Base-by-base conservation (phyloP, 2,888 invertebrate genomes). In the Oligia fasciuncula region DNA sequence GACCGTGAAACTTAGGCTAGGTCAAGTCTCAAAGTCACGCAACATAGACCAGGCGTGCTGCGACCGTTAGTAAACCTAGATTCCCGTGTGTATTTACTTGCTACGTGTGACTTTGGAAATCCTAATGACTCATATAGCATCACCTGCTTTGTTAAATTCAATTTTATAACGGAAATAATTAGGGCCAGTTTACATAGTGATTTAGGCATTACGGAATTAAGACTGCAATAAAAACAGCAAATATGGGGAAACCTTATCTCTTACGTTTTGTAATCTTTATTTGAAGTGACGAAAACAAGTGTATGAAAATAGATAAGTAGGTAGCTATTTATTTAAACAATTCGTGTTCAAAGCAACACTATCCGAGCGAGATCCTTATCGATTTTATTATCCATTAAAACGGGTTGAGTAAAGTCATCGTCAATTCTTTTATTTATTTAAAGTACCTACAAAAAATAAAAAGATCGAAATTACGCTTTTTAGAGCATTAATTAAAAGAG, bases 21-120 rank as follows among this genome's bases (percentile, higher is more conserved):
- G 81, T 82, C 82, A 65, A 63, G 29, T 23, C 63, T 69, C 72
- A 77, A 81, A 72, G 81, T 73, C 72, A 73, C 60, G 69, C 60
- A 65, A 60, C 66, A 57, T 1, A 79, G 2, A 62, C 11, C 35
- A 67, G 65, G 35, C 67, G 49, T 43, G 35, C 63, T 54, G 57
- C 9, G 63, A 60, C 40, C 2, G 40, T 62, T 54, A 11, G 2
- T n/a, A 43, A 49, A 35, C 43, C 51, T 19, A 60, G 23, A 51
- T 29, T 70, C 80, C 75, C 65, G 1, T 46, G 69, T 43, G 69
- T 51, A 65, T 51, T 72, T n/a, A 54, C 35, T 68, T 9, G 23
- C 1, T 63, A 68, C 46, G 35, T 40, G 46, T 63, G 67, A 46
- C 78, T 71, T 66, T 60, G 66, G 17, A 23, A 65, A 35, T 54